These are phyloP conservation scores for Leucosticte australis DNA, from an alignment of 2,113 vertebrate genomes.

Conservation along the genomic window DNA sequence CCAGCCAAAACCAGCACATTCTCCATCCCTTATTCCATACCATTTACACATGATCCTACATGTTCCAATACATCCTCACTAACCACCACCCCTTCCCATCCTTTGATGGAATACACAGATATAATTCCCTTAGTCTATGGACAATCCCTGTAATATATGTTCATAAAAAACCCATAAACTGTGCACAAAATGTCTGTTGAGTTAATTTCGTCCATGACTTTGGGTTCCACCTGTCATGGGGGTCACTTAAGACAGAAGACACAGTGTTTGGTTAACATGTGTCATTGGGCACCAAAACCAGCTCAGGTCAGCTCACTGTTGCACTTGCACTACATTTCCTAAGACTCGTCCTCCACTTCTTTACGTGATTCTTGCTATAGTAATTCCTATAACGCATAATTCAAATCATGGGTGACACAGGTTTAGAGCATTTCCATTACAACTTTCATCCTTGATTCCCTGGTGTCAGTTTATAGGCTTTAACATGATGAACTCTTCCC, in stretches of 20 bases:
- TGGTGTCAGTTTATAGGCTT: background rate
- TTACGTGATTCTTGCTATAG: background rate
- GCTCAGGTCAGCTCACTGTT: background rate
- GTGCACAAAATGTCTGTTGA: background rate
- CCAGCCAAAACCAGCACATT: background rate
- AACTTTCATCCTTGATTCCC: background rate
- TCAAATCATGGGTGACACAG: background rate
- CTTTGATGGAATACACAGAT: background rate
- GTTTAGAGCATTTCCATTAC: background rate
- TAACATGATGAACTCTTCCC: background rate
- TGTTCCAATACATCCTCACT: background rate
- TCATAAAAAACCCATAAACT: accelerated
- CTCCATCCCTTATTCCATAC: background rate
- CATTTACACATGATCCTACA: background rate
- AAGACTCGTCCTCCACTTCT: background rate
- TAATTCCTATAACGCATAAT: background rate
- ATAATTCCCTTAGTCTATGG: background rate
- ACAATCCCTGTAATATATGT: background rate
- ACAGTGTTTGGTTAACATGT: background rate
- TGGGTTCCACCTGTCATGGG: background rate
- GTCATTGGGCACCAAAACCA: background rate
- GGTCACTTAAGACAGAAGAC: background rate
- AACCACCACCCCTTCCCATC: background rate
- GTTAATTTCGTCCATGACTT: background rate
- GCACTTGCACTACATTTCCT: background rate